Evolutionary conservation across 2,113 vertebrate species (phyloP).

Genomic region (Thomomys bottae): DNA sequence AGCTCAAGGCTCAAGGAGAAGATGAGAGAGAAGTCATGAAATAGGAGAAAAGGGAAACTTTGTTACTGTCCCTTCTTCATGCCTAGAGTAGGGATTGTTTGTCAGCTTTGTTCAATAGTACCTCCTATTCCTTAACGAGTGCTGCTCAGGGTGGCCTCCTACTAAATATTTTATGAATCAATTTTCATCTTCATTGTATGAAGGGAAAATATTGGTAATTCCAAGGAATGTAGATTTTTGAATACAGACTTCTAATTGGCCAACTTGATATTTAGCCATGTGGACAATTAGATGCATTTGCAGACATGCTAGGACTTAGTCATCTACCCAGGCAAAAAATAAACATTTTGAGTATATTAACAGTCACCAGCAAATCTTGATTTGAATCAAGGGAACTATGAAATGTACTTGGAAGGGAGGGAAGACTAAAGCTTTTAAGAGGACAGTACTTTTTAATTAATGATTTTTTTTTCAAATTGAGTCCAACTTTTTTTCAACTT

Average conservation of each 20-base stretch:
- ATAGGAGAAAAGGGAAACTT: not conserved
- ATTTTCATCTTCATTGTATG: conserved; percentile 30
- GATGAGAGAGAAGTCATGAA: not conserved
- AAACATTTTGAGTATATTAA: too few relatives aligned
- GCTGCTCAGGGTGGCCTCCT: not conserved
- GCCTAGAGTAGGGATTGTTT: conserved; percentile 11
- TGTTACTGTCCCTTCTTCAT: not conserved
- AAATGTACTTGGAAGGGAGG: not conserved
- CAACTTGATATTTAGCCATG: not conserved
- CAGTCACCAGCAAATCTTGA: not conserved
- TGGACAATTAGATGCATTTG: conserved; percentile 25
- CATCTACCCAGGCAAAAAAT: not conserved
- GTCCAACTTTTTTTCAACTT: conserved; percentile 27
- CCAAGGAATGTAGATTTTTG: conserved; percentile 4
- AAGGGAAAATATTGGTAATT: conserved; percentile 37
- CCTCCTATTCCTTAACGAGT: conserved; percentile 21
- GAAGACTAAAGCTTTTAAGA: not conserved
- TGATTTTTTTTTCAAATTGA: conserved; percentile 40
- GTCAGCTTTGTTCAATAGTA: not conserved
- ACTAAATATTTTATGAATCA: conserved; percentile 35
- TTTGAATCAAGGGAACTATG: conserved; percentile 30
- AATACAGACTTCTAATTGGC: not conserved
- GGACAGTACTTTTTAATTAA: conserved; percentile 3
- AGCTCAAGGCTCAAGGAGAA: not conserved
- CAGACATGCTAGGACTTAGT: not conserved